These are phyloP conservation scores for Hymenopus coronatus DNA, from an alignment of 2,888 invertebrate species.

Conservation along the genomic window DNA sequence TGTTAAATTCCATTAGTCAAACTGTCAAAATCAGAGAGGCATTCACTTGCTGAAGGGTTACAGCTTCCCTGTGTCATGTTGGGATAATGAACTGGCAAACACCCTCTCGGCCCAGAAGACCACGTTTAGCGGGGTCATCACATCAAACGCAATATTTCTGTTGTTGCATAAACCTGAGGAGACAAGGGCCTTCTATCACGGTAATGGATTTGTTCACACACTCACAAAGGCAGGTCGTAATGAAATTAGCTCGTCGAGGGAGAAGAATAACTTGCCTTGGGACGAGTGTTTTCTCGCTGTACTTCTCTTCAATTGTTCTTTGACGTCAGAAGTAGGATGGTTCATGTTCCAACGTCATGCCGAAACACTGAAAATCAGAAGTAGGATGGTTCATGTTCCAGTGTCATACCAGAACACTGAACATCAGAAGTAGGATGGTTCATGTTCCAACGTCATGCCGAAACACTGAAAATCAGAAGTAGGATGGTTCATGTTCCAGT, in stretches of 20 bases:
- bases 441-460: too few relatives aligned
- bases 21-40: slow-evolving; percentile 6
- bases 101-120: neutral
- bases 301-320: neutral
- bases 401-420: too few relatives aligned
- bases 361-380: too few relatives aligned
- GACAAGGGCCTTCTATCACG: neutral
- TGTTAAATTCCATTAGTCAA: neutral
- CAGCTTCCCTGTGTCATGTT: neutral
- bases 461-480: too few relatives aligned
- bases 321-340: neutral
- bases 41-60: neutral
- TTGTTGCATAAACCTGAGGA: neutral
- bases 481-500: too few relatives aligned
- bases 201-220: neutral
- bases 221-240: neutral
- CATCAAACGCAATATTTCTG: neutral
- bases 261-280: neutral
- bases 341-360: too few relatives aligned
- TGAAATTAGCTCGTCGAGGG: neutral
- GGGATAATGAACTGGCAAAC: neutral
- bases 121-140: neutral
- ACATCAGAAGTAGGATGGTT: too few relatives aligned
- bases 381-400: too few relatives aligned
- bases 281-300: neutral